phyloP scores from a whole-genome alignment of 2,888 invertebrate species.

The Caenorhabditis japonica region DNA sequence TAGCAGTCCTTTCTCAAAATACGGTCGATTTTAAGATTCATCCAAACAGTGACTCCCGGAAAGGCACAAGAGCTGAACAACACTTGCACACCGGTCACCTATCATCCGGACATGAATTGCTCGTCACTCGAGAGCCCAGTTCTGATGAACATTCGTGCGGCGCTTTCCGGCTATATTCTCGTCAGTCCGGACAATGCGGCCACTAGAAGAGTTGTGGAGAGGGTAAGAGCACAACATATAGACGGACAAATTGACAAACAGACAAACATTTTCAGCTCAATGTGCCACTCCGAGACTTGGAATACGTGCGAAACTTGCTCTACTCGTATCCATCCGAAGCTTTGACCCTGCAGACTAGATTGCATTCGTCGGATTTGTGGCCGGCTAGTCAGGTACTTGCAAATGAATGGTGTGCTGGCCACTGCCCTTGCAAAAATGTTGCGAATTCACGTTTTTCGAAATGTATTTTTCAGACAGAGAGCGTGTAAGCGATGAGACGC shows the following conservation, averaged over 20 bases:
- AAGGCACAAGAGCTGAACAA: constrained; percentile 44
- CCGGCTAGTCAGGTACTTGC: constrained; percentile 60
- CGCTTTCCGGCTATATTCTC: constrained; percentile 73
- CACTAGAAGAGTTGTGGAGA: constrained; percentile 61
- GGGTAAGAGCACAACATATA: constrained; percentile 1
- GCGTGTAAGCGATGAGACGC: too few relatives aligned
- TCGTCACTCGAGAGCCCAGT: constrained; percentile 45
- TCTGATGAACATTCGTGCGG: constrained; percentile 50
- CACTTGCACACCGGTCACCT: constrained; percentile 53
- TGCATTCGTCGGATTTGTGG: constrained; percentile 68
- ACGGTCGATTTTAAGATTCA: constrained; percentile 54
- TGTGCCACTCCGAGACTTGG: constrained; percentile 55
- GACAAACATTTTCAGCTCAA: constrained; percentile 53
- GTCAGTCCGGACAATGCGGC: constrained; percentile 68
- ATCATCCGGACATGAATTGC: constrained; percentile 54
- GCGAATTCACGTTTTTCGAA: too few relatives aligned
- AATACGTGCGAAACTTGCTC: constrained; percentile 57
- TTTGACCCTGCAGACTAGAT: constrained; percentile 61
- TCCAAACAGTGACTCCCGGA: constrained; percentile 56
- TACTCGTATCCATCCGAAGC: constrained; percentile 62
- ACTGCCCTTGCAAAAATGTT: too few relatives aligned
- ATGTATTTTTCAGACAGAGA: too few relatives aligned
- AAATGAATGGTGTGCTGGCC: too few relatives aligned
- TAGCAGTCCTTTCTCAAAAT: too few relatives aligned
- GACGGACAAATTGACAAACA: neutral